Percentiles rank a stretch among this genome's conserved stretches.
These are phyloP conservation scores for Cochlearius cochlearius DNA, from an alignment of 2,113 vertebrate species.

Conservation along the genomic window DNA sequence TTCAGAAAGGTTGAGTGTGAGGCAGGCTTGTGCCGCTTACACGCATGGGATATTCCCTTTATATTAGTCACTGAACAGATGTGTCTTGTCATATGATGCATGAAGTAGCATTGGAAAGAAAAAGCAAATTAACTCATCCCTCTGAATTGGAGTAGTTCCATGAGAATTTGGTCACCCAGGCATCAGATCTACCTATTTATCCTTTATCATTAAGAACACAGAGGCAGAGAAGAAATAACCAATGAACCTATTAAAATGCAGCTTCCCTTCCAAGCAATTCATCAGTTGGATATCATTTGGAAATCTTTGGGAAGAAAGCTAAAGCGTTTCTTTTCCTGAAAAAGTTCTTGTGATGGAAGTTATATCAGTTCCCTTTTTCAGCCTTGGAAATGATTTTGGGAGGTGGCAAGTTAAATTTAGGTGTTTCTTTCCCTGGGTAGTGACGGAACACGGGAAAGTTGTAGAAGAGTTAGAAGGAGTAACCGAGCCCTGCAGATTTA, in stretches of 20 bases:
- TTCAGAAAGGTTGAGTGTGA: background rate
- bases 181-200: background rate
- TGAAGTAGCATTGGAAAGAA: background rate
- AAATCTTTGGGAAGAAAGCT: background rate
- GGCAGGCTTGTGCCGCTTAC: background rate
- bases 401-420: background rate
- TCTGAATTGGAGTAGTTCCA: background rate
- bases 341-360: background rate
- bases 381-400: background rate
- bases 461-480: background rate
- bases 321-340: background rate
- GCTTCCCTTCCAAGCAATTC: background rate
- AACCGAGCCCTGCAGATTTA: background rate
- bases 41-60: constrained; percentile 41
- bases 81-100: constrained; percentile 37
- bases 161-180: background rate
- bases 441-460: background rate
- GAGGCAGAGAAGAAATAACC: background rate
- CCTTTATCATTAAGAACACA: background rate
- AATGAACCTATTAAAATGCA: accelerated
- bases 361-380: background rate
- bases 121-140: background rate
- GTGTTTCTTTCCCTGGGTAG: background rate
- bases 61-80: constrained; percentile 55
- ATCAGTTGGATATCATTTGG: background rate